These are phyloP conservation scores for Leptoteleia sp. DNA, from an alignment of 1,140 invertebrate genomes.

Conservation along the genomic window DNA sequence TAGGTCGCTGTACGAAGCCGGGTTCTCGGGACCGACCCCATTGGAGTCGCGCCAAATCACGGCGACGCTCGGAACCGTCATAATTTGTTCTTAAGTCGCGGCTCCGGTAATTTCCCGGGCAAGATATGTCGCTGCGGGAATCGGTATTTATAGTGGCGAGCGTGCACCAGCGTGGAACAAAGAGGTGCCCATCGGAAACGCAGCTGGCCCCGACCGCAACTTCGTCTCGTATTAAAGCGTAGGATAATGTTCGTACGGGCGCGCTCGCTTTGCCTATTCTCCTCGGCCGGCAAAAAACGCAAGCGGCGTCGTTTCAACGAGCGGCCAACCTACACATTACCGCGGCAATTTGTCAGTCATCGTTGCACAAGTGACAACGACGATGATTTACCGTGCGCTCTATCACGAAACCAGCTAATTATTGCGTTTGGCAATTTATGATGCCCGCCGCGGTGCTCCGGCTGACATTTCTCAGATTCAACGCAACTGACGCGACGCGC, in stretches of 20 bases:
- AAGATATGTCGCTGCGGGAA: slow-evolving; percentile 1
- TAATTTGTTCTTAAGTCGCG: slow-evolving; percentile 34
- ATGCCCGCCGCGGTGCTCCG: neutral
- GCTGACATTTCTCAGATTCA: slow-evolving; percentile 21
- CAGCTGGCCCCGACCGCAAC: slow-evolving; percentile 5
- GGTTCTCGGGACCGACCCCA: slow-evolving; percentile 17
- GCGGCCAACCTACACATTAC: slow-evolving; percentile 24
- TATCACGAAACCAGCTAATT: slow-evolving; percentile 50
- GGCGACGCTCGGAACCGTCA: slow-evolving; percentile 20
- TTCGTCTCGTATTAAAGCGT: slow-evolving; percentile 24
- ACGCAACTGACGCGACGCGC: neutral
- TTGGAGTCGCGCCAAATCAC: slow-evolving; percentile 36
- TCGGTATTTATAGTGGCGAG: slow-evolving; percentile 15
- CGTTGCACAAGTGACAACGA: slow-evolving; percentile 50
- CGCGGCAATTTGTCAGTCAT: slow-evolving; percentile 36
- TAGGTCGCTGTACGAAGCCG: neutral
- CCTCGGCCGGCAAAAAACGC: slow-evolving; percentile 4
- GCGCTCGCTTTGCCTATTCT: slow-evolving; percentile 24
- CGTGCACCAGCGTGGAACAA: slow-evolving; percentile 24
- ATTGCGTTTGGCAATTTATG: slow-evolving; percentile 42
- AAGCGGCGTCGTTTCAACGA: slow-evolving; percentile 3
- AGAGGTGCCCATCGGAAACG: slow-evolving; percentile 11
- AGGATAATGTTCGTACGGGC: slow-evolving; percentile 33
- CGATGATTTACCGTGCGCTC: slow-evolving; percentile 45
- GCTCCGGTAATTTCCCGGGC: slow-evolving; percentile 9